Conservation (phyloP, 1,140 invertebrate species). For the Choristoneura fumiferana region DNA sequence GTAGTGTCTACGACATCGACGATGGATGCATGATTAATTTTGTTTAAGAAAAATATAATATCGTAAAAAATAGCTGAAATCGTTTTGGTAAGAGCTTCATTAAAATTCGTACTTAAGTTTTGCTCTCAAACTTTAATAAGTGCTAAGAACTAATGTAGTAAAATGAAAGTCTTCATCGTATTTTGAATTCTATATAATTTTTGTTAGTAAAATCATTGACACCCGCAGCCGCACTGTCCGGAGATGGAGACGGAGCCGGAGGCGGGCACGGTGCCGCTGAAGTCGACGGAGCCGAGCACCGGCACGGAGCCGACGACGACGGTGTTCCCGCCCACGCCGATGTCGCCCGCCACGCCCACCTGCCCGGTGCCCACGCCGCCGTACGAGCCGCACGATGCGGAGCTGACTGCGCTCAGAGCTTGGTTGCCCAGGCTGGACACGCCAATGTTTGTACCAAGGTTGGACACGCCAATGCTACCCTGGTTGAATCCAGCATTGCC, state of each 20-base stretch:
- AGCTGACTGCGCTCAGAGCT: background rate
- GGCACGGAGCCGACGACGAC: constrained; percentile 41
- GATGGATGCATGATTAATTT: too few species aligned
- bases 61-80: too few species aligned
- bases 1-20: too few species aligned
- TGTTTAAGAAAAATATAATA: too few species aligned
- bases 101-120: too few species aligned
- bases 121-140: too few species aligned
- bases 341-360: constrained; percentile 38
- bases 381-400: constrained; percentile 26
- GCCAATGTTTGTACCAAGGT: too few species aligned
- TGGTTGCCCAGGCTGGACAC: background rate
- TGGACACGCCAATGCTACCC: too few species aligned
- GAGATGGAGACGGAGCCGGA: constrained; percentile 43
- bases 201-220: constrained; percentile 20
- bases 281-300: constrained; percentile 40
- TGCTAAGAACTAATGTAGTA: too few species aligned
- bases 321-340: constrained; percentile 41
- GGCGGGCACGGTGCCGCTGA: constrained; percentile 39
- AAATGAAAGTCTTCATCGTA: too few species aligned
- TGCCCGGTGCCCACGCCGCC: constrained; percentile 42
- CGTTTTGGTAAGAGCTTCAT: too few species aligned
- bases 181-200: too few species aligned
- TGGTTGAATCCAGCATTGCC: background rate
- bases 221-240: constrained; percentile 41